Evolutionary conservation across 2,888 invertebrate species (phyloP).

Genomic region (Amphiduros pacificus): DNA sequence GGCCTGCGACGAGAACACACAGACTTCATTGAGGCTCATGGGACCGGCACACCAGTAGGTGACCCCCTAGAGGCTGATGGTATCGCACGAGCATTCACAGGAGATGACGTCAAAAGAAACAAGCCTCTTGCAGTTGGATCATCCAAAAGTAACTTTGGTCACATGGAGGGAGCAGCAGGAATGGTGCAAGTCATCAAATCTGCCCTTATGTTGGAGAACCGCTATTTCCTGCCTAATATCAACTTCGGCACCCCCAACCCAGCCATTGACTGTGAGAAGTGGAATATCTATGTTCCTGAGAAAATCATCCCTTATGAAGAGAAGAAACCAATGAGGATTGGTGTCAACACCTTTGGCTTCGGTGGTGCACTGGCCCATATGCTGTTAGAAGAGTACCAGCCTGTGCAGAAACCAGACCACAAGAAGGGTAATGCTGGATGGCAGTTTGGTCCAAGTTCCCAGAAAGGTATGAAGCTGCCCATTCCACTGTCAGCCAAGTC

Average conservation of each 20-base stretch:
- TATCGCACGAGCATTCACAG: slow-evolving; percentile 30
- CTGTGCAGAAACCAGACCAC: background rate
- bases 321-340: slow-evolving; percentile 17
- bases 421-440: slow-evolving; percentile 18
- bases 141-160: slow-evolving; percentile 24
- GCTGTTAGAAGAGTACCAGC: slow-evolving; percentile 24
- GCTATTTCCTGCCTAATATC: slow-evolving; percentile 17
- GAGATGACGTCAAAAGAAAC: slow-evolving; percentile 3
- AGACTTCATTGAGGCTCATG: slow-evolving; percentile 50
- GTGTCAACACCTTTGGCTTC: slow-evolving; percentile 23
- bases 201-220: slow-evolving; percentile 14
- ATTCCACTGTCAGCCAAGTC: slow-evolving; percentile 23
- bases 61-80: slow-evolving; percentile 47
- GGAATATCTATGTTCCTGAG: slow-evolving; percentile 17
- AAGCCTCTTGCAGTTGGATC: slow-evolving; percentile 19
- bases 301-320: slow-evolving; percentile 9
- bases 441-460: slow-evolving; percentile 14
- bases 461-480: slow-evolving; percentile 9
- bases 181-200: slow-evolving; percentile 26
- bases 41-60: slow-evolving; percentile 50
- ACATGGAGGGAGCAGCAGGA: slow-evolving; percentile 22
- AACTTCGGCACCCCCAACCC: slow-evolving; percentile 15
- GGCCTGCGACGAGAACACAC: slow-evolving; percentile 17
- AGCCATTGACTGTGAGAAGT: background rate
- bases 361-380: slow-evolving; percentile 25